Base-by-base conservation (phyloP, 2,113 vertebrate species). In the Eublepharis macularius region DNA sequence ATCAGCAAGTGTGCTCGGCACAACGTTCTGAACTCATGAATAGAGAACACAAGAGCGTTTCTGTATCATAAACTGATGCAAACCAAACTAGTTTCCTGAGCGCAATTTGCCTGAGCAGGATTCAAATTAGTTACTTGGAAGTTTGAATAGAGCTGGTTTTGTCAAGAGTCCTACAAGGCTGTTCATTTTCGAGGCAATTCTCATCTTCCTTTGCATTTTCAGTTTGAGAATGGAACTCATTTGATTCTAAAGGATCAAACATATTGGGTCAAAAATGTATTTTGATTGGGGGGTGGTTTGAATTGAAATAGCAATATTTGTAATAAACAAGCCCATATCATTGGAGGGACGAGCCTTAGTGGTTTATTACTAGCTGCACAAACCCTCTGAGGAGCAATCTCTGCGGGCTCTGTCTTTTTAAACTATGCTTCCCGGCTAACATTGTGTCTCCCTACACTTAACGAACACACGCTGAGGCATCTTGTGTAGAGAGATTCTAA, bases 21-120 rank as follows among this genome's bases (percentile, higher is more conserved):
- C 74, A 88, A 68, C 49, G 69, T 87, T 78, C 60, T 81, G 78
- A 79, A 73, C 29, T 41, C 49, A 82, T 86, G 85, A 77, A 81
- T 47, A 75, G 7, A 43, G 65, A 6, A 10, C 1, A 84, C 39
- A 83, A 80, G 83, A 91, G 83, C 39, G 84, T 66, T 87, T 91
- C 86, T 19, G 39, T 89, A 74, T 79, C 83, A 85, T 87, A 88
- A 85, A 68, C 24, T 79, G n/a, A 70, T 51, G 45, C 80, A 91
- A 78, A 90, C 32, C 75, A 80, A 91, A 87, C 86, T 89, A 84
- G 16, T 91, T 88, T 89, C 91, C 86, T 84, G 86, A 94, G 76
- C 83, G 32, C 24, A 82, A 43, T 47, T 2, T 63, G 54, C 90
- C 82, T 92, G 85, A 94, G 84, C 92, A 83, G 84, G 82, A 93